phyloP scores from a whole-genome alignment of 2,888 invertebrate genomes.

The Yponomeuta malinellus region DNA sequence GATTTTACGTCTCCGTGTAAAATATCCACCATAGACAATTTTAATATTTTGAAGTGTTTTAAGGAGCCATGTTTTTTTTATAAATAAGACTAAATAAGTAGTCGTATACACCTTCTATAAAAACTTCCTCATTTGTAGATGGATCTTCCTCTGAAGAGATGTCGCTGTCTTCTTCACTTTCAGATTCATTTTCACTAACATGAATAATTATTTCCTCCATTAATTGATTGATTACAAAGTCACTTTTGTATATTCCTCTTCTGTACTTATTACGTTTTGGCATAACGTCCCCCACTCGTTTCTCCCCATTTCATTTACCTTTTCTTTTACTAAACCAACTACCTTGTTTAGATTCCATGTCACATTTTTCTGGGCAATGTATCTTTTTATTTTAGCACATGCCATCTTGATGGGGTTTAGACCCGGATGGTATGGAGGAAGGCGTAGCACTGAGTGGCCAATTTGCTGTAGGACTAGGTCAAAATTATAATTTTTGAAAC shows the following conservation, averaged over 20 bases:
- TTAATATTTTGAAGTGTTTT: too few relatives aligned
- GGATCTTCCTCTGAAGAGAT: too few relatives aligned
- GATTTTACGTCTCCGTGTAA: too few relatives aligned
- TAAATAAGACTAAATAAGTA: too few relatives aligned
- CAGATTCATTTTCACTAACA: too few relatives aligned
- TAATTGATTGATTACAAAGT: neutral
- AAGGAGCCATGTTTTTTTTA: too few relatives aligned
- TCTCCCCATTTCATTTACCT: too few relatives aligned
- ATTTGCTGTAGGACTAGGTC: slow-evolving; percentile 9
- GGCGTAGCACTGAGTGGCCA: slow-evolving; percentile 5
- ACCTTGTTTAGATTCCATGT: slow-evolving; percentile 13
- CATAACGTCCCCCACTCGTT: slow-evolving; percentile 22
- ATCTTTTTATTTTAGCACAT: slow-evolving; percentile 14
- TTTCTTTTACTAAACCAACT: slow-evolving; percentile 12
- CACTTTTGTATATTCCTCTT: slow-evolving; percentile 10
- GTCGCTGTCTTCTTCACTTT: too few relatives aligned
- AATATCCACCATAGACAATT: too few relatives aligned
- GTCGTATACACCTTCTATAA: too few relatives aligned
- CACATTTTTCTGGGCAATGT: slow-evolving; percentile 13
- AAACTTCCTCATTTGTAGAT: too few relatives aligned
- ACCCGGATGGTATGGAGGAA: slow-evolving; percentile 15
- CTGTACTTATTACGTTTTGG: slow-evolving; percentile 20
- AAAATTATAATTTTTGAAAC: slow-evolving; percentile 11
- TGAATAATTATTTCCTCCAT: too few relatives aligned
- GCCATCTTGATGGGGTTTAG: slow-evolving; percentile 17